Conservation (phyloP, 2,888 invertebrate genomes). For the Tetragonisca angustula region DNA sequence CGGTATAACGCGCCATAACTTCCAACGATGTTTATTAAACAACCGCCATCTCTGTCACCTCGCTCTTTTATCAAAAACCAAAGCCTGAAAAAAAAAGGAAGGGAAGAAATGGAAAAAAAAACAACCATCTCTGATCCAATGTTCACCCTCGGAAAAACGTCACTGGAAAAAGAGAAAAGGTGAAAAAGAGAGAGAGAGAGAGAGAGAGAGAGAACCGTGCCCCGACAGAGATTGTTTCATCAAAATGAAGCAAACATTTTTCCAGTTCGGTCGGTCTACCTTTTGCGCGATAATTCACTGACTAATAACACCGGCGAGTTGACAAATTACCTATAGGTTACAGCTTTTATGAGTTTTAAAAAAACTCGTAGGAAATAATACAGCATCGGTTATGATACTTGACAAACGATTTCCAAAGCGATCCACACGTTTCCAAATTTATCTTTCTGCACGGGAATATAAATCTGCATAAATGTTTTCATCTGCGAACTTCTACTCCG, state of each 20-base stretch:
- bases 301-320: no score
- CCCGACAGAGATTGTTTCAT: not conserved
- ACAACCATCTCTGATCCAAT: not conserved
- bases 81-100: not conserved
- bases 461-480: not conserved
- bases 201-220: not conserved
- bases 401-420: no score
- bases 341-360: no score
- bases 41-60: not conserved
- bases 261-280: not conserved
- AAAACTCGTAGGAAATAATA: no score
- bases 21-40: constrained; percentile 22
- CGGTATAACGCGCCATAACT: not conserved
- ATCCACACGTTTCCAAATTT: no score
- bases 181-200: not conserved
- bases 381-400: no score
- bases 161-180: not conserved
- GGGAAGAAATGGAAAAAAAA: not conserved
- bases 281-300: not conserved
- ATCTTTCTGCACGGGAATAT: not conserved
- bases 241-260: not conserved
- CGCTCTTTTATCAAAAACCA: not conserved
- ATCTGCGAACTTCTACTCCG: not conserved
- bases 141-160: not conserved
- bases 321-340: not conserved